Conservation (phyloP, 2,797 vertebrate genomes). For the Urocyon cinereoargenteus region DNA sequence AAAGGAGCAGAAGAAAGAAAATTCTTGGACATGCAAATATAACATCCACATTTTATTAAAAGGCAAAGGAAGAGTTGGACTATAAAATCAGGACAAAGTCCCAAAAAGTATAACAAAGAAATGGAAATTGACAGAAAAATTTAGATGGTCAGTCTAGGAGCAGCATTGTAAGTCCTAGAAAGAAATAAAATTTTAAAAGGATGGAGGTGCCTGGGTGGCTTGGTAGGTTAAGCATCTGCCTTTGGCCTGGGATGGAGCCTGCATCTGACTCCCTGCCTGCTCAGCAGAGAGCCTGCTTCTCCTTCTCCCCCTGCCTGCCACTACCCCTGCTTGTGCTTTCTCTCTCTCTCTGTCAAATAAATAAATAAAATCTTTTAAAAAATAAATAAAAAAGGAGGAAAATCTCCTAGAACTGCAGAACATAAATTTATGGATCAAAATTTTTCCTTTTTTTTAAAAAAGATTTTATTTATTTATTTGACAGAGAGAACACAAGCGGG, state of each 20-base stretch:
- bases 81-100: conserved; percentile 53
- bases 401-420: not conserved
- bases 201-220: too few species aligned
- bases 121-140: conserved; percentile 20
- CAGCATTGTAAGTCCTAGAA: not conserved
- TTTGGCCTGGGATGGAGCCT: too few species aligned
- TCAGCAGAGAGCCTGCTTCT: too few species aligned
- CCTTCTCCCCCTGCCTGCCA: too few species aligned
- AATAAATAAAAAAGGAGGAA: not conserved
- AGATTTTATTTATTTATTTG: too few species aligned
- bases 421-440: not conserved
- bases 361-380: too few species aligned
- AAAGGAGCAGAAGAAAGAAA: not conserved
- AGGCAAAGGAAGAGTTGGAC: conserved; percentile 3
- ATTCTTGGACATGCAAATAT: conserved; percentile 24
- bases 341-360: too few species aligned
- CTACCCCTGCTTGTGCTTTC: too few species aligned
- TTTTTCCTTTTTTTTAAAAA: not conserved
- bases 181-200: conserved; percentile 10
- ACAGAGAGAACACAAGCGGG: too few species aligned
- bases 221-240: too few species aligned
- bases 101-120: conserved; percentile 29
- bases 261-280: too few species aligned
- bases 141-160: not conserved
- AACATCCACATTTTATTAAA: conserved; percentile 34